phyloP scores from a whole-genome alignment of 2,113 vertebrate species.

The Geothlypis trichas region DNA sequence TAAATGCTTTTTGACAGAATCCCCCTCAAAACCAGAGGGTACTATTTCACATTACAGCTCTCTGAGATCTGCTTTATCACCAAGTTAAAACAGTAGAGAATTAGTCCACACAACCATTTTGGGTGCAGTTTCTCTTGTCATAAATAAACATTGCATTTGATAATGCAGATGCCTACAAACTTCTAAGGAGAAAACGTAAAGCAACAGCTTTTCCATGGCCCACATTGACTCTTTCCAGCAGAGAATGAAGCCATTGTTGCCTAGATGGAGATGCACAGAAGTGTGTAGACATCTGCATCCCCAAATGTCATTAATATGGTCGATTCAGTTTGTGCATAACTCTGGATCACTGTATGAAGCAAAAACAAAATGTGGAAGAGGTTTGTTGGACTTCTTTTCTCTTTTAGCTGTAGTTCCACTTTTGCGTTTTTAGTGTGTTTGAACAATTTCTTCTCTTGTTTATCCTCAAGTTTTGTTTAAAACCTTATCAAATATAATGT shows the following conservation, averaged over 20 bases:
- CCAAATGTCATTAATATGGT: not conserved
- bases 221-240: not conserved
- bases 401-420: not conserved
- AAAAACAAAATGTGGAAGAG: rapidly evolving
- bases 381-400: not conserved
- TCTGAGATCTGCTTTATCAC: not conserved
- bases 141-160: not conserved
- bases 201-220: not conserved
- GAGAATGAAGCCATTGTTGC: not conserved
- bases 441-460: not conserved
- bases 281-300: not conserved
- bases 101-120: not conserved
- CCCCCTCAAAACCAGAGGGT: not conserved
- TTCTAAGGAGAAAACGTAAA: not conserved
- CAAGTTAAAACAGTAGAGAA: not conserved
- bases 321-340: not conserved
- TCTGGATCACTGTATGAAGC: not conserved
- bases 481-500: not conserved
- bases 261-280: not conserved
- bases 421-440: not conserved
- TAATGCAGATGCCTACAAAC: not conserved
- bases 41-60: not conserved
- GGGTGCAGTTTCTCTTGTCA: not conserved
- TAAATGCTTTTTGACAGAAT: not conserved
- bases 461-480: not conserved